Conservation (phyloP, 2,797 vertebrate genomes). For the Microctenopoma lineatum region DNA sequence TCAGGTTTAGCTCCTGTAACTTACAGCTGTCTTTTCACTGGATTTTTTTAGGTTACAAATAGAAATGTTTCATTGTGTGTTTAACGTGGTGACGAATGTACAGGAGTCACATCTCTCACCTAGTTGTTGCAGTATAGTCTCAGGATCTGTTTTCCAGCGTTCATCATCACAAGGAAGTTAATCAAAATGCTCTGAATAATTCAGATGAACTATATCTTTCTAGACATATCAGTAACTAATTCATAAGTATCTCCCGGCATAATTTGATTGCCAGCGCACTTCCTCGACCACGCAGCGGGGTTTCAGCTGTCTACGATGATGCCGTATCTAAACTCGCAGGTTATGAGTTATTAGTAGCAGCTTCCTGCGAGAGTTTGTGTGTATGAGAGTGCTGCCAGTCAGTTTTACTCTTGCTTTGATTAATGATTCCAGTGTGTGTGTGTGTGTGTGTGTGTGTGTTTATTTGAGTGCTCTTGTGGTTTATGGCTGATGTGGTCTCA, state of each 20-base stretch:
- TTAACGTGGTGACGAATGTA: no score
- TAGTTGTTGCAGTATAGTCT: not conserved
- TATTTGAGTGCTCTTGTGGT: not conserved
- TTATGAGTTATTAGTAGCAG: conserved; percentile 33
- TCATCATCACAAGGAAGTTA: conserved; percentile 29
- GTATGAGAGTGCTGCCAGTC: not conserved
- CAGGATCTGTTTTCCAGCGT: conserved; percentile 3
- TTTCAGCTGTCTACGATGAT: conserved; percentile 21
- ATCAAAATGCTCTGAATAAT: conserved; percentile 53
- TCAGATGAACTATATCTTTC: conserved; percentile 40
- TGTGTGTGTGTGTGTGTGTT: not conserved
- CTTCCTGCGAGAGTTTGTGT: not conserved
- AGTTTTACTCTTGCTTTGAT: conserved; percentile 23
- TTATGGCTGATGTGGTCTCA: conserved; percentile 30
- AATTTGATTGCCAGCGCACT: conserved; percentile 39
- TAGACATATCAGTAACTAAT: conserved; percentile 31
- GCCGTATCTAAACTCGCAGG: conserved; percentile 16
- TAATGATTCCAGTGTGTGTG: conserved; percentile 25
- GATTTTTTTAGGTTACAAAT: no score
- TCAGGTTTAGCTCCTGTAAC: no score
- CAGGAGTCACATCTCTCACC: not conserved
- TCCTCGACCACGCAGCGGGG: conserved; percentile 35
- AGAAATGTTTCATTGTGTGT: no score
- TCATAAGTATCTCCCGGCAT: conserved; percentile 41
- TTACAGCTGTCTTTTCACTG: no score